These are phyloP conservation scores for Phenganax subtilis DNA, from an alignment of 92 coral and sea anemone species.

Conservation along the genomic window DNA sequence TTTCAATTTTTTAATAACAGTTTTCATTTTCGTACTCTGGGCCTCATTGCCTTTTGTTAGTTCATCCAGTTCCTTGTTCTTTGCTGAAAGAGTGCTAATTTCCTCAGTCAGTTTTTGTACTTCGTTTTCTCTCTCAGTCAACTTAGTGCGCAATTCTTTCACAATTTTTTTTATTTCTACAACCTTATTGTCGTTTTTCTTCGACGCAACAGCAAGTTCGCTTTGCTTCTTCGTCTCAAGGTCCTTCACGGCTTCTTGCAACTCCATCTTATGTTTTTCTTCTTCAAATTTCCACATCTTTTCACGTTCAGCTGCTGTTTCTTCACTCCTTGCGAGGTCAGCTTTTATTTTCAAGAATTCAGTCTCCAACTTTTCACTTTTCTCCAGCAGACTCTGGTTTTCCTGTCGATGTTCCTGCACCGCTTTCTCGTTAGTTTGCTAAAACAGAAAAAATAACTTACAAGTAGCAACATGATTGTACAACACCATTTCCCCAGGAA, in stretches of 20 bases:
- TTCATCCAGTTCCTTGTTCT: constrained; percentile 56
- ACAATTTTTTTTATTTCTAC: constrained; percentile 93
- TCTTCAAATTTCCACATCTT: constrained; percentile 55
- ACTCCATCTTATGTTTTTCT: constrained; percentile 57
- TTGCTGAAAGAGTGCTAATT: constrained; percentile 52
- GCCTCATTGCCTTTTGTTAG: constrained; percentile 48
- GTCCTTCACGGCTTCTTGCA: constrained; percentile 65
- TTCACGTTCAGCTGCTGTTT: constrained; percentile 63
- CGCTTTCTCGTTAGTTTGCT: constrained; percentile 69
- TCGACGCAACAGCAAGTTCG: constrained; percentile 79
- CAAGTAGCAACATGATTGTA: neutral
- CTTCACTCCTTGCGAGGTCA: constrained; percentile 60
- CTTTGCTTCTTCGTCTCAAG: constrained; percentile 78
- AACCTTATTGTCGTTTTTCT: constrained; percentile 81
- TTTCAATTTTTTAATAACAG: constrained; percentile 49
- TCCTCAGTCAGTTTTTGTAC: constrained; percentile 67
- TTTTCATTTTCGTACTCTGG: constrained; percentile 54
- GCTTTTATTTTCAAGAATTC: constrained; percentile 66
- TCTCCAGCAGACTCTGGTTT: constrained; percentile 57
- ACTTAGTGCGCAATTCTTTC: constrained; percentile 79
- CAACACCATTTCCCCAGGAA: too few relatives aligned
- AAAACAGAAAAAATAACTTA: neutral
- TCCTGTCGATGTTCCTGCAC: constrained; percentile 85
- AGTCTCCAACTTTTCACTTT: constrained; percentile 65
- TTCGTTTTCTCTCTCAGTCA: constrained; percentile 73